These are phyloP conservation scores for Oxyruncus cristatus DNA, from an alignment of 2,113 vertebrate species.

Conservation along the genomic window DNA sequence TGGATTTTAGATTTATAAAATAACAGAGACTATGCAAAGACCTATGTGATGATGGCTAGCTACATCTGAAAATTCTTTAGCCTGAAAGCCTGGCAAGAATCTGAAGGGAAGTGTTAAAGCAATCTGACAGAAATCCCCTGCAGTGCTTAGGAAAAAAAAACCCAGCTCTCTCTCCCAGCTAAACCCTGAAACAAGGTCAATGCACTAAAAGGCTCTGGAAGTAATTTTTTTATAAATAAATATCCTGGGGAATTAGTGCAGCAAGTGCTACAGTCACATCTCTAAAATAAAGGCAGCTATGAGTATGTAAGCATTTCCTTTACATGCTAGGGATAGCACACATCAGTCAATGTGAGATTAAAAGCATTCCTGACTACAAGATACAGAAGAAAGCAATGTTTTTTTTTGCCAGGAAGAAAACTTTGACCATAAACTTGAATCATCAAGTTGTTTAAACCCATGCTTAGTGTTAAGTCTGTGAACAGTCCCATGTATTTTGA, in stretches of 20 bases:
- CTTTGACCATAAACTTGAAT: background rate
- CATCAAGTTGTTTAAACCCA: background rate
- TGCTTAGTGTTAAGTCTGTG: background rate
- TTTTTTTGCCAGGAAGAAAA: background rate
- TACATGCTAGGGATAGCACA: background rate
- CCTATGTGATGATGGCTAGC: background rate
- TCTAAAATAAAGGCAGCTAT: conserved; percentile 40
- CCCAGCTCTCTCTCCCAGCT: background rate
- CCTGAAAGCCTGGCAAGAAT: conserved; percentile 33
- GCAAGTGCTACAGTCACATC: conserved; percentile 33
- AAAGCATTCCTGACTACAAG: background rate
- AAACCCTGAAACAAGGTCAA: conserved; percentile 51
- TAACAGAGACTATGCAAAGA: background rate
- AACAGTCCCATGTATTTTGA: background rate
- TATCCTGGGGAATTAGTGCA: conserved; percentile 55
- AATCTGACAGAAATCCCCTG: conserved; percentile 70
- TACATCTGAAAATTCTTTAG: conserved; percentile 48
- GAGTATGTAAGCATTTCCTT: conserved; percentile 15
- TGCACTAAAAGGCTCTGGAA: conserved; percentile 62
- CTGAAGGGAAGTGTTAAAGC: conserved; percentile 57
- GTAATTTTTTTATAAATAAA: conserved; percentile 58
- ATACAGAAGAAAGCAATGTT: background rate
- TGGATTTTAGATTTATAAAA: background rate
- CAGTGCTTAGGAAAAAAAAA: conserved; percentile 47
- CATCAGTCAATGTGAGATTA: background rate